Evolutionary conservation across 2,888 invertebrate species (phyloP), one percentile per base, ranked within the genome.

Genomic region (Leucophenga montana): DNA sequence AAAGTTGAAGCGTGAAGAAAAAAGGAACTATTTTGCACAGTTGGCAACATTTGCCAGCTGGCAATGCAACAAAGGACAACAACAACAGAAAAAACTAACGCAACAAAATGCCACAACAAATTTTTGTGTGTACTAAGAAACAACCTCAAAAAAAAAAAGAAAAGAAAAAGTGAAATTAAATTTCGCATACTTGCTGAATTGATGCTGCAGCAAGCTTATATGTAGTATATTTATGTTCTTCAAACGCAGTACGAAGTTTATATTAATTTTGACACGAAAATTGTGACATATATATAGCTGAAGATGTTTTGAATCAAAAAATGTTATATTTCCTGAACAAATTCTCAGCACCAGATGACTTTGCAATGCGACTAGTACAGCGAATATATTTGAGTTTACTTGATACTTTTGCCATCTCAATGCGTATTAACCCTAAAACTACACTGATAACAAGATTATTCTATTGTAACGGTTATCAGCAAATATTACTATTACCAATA

Each of bases 141-240:
- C 46, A 22, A 65, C 50, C 22, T 44, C 59, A 62, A 61, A 33
- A 22, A 50, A 57, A 54, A 20, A 27, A n/a, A 27, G 31, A 73
- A 71, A 46, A 14, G 39, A 71, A 22, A 79, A 84, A 84, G 78
- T 78, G 79, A 84, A 82, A 82, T 83, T 84, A 81, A 81, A 81
- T 81, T 81, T 82, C 81, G 74, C 83, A 84, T 84, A 83, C 79
- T 27, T 64, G 18, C 46, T 31, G 59, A 27, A 27, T 59, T 59
- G 14, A 31, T 59, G 27, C 16, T 4, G 33, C 9, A 20, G 56
- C 56, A 56, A 11, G 39, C 39, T 13, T 13, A 22, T 27, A n/a
- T n/a, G n/a, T n/a, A 27, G 22, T 13, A 22, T 56, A 22, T 22
- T 22, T 22, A 14, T 22, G 18, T 18, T 9, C 56, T 3, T 0